Conservation (phyloP, 1,140 invertebrate genomes). For the Euwallacea fornicatus region DNA sequence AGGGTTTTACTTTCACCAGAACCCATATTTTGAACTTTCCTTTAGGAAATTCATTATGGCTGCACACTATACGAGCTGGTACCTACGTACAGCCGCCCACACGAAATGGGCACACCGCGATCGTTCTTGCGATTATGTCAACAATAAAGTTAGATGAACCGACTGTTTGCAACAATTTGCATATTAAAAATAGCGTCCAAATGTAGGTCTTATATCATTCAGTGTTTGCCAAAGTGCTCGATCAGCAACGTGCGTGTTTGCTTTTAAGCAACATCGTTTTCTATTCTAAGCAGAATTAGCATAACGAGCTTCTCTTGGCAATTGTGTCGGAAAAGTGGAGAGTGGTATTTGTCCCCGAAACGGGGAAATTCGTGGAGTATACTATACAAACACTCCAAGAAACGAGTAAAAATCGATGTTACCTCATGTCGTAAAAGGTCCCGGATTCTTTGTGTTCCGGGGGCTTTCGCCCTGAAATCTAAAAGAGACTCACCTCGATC, state of each 20-base stretch:
- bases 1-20: no score
- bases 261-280: not conserved
- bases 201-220: not conserved
- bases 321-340: not conserved
- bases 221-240: no score
- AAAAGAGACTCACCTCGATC: slow-evolving; percentile 44
- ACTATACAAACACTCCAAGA: slow-evolving; percentile 36
- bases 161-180: slow-evolving; percentile 8
- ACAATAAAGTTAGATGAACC: slow-evolving; percentile 30
- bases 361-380: slow-evolving; percentile 24
- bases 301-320: not conserved
- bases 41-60: no score
- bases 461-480: not conserved
- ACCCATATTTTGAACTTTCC: no score
- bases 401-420: slow-evolving; percentile 45
- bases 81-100: slow-evolving; percentile 8
- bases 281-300: no score
- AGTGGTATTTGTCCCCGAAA: not conserved
- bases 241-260: not conserved
- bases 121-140: slow-evolving; percentile 19
- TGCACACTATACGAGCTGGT: no score
- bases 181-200: not conserved
- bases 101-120: not conserved
- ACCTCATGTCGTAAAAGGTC: slow-evolving; percentile 37
- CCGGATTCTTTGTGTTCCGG: slow-evolving; percentile 28